Evolutionary conservation across 2,888 invertebrate genomes (phyloP).

Genomic region (Hesperia comma): DNA sequence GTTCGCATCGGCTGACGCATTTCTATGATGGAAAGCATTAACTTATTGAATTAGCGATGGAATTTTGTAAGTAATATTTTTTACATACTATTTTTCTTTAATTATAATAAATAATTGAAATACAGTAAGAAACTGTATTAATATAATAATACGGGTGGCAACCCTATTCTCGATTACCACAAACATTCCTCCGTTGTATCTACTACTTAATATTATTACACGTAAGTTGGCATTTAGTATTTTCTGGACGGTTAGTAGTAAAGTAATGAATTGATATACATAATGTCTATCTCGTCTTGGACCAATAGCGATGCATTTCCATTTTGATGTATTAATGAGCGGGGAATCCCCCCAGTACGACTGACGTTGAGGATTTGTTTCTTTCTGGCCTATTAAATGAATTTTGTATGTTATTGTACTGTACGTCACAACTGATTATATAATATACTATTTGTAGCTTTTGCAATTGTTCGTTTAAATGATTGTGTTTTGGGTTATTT

Average conservation of each 20-base stretch:
- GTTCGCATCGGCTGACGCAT: too few relatives aligned
- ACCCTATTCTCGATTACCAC: conserved; percentile 18
- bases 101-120: too few relatives aligned
- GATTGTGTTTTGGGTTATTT: conserved; percentile 20
- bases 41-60: too few relatives aligned
- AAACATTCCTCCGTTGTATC: conserved; percentile 43
- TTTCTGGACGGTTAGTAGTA: conserved; percentile 25
- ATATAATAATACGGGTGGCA: too few relatives aligned
- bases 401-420: conserved; percentile 39
- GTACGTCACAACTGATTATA: conserved; percentile 26
- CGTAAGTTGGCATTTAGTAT: conserved; percentile 37
- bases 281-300: conserved; percentile 42
- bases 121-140: too few relatives aligned
- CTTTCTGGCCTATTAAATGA: conserved; percentile 53
- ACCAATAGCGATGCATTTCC: conserved; percentile 48
- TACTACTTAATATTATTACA: conserved; percentile 43
- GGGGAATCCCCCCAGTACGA: conserved; percentile 48
- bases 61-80: too few relatives aligned
- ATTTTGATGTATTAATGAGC: conserved; percentile 37
- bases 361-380: conserved; percentile 51
- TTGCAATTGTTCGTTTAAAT: conserved; percentile 13
- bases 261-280: conserved; percentile 35
- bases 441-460: conserved; percentile 21
- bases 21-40: too few relatives aligned
- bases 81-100: too few relatives aligned